Evolutionary conservation across 1,140 invertebrate genomes (phyloP).

Genomic region (Eriosoma lanigerum): DNA sequence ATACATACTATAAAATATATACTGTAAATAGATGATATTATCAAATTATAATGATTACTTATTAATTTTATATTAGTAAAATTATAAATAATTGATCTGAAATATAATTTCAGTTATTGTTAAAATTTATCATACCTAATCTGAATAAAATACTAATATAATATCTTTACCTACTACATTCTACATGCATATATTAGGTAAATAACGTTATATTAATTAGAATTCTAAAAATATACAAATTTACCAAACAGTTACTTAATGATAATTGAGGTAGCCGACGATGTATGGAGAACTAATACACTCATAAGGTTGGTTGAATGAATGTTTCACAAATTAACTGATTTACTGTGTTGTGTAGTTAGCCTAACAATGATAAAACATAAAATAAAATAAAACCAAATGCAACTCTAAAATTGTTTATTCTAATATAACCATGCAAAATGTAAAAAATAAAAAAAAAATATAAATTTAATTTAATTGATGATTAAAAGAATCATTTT

Average conservation of each 20-base stretch:
- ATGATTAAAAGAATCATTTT: too few relatives aligned
- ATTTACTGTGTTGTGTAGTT: background rate
- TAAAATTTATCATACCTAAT: background rate
- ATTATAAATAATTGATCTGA: too few relatives aligned
- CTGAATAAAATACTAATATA: background rate
- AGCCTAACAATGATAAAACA: conserved; percentile 33
- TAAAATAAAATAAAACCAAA: conserved; percentile 27
- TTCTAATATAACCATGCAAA: too few relatives aligned
- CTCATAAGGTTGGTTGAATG: conserved; percentile 16
- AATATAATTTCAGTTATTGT: background rate
- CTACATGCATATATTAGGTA: background rate
- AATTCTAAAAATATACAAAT: conserved; percentile 19
- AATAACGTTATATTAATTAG: conserved; percentile 12
- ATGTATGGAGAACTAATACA: conserved; percentile 22
- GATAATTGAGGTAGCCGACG: conserved; percentile 19
- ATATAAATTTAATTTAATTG: too few relatives aligned
- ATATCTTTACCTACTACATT: background rate
- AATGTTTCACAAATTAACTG: conserved; percentile 25
- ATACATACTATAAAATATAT: background rate
- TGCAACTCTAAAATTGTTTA: too few relatives aligned
- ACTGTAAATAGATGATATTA: background rate
- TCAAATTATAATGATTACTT: background rate
- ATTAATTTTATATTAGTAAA: too few relatives aligned
- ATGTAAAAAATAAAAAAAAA: too few relatives aligned
- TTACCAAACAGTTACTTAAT: conserved; percentile 32